Evolutionary conservation across 2,797 vertebrate species (phyloP).

Genomic region (Phyllotis vaccarum): DNA sequence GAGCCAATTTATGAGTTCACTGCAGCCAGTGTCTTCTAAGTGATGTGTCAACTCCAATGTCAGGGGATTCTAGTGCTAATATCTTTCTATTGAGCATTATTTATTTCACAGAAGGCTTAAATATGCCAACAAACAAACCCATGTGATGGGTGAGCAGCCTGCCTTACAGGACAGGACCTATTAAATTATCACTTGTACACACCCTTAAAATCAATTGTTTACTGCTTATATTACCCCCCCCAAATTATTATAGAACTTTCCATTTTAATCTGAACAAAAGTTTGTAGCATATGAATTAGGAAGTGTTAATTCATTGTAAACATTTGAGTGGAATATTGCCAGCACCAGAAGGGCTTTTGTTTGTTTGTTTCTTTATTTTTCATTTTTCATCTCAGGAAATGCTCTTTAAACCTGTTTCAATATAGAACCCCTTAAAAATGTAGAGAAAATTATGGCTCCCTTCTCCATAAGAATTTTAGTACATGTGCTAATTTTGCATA

Average conservation of each 20-base stretch:
- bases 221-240: slow-evolving; percentile 2
- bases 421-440: background rate
- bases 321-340: background rate
- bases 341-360: background rate
- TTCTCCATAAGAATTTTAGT: background rate
- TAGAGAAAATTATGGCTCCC: background rate
- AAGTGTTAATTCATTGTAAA: background rate
- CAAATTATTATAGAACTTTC: background rate
- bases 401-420: background rate
- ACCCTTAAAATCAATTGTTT: slow-evolving; percentile 21
- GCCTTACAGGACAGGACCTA: background rate
- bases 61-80: background rate
- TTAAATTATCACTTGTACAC: background rate
- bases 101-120: background rate
- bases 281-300: background rate
- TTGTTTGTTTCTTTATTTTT: too few relatives aligned
- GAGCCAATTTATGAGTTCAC: background rate
- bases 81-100: background rate
- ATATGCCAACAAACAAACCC: background rate
- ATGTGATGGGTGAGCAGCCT: background rate
- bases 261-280: background rate
- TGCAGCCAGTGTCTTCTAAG: background rate
- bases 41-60: background rate
- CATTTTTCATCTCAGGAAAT: background rate
- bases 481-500: background rate